phyloP scores from a whole-genome alignment of 2,888 invertebrate species.

The Arge pagana region DNA sequence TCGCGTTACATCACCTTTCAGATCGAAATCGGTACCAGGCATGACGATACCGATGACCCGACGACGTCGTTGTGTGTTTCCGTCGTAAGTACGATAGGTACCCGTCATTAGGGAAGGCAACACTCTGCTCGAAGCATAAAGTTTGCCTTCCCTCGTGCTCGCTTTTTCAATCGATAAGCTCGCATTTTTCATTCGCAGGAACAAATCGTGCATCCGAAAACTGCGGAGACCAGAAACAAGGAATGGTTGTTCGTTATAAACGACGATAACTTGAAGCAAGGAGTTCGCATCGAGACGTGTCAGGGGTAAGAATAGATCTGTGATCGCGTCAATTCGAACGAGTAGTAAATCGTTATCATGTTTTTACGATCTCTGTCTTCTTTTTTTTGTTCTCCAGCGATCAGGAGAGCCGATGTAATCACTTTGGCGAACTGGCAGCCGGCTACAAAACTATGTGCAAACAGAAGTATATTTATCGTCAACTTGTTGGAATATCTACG shows the following conservation, averaged over 20 bases:
- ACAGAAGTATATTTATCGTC: slow-evolving; percentile 62
- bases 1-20: too few relatives aligned
- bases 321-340: too few relatives aligned
- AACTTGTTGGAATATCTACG: slow-evolving; percentile 60
- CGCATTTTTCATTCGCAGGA: too few relatives aligned
- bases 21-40: too few relatives aligned
- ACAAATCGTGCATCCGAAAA: slow-evolving; percentile 65
- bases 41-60: too few relatives aligned
- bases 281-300: slow-evolving; percentile 73
- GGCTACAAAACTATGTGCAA: slow-evolving; percentile 60
- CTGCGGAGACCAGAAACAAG: slow-evolving; percentile 62
- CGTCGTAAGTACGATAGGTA: too few relatives aligned
- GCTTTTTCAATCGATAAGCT: too few relatives aligned
- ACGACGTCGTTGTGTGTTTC: too few relatives aligned
- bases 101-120: too few relatives aligned
- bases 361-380: background rate
- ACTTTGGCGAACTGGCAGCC: slow-evolving; percentile 45
- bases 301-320: too few relatives aligned
- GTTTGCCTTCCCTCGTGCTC: too few relatives aligned
- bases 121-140: too few relatives aligned
- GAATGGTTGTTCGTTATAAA: slow-evolving; percentile 70
- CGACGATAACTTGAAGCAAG: slow-evolving; percentile 65
- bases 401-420: slow-evolving; percentile 41
- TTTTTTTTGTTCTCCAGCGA: slow-evolving; percentile 26
- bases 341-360: background rate